Conservation (phyloP, 2,113 vertebrate species). For the Dermatemys mawii region DNA sequence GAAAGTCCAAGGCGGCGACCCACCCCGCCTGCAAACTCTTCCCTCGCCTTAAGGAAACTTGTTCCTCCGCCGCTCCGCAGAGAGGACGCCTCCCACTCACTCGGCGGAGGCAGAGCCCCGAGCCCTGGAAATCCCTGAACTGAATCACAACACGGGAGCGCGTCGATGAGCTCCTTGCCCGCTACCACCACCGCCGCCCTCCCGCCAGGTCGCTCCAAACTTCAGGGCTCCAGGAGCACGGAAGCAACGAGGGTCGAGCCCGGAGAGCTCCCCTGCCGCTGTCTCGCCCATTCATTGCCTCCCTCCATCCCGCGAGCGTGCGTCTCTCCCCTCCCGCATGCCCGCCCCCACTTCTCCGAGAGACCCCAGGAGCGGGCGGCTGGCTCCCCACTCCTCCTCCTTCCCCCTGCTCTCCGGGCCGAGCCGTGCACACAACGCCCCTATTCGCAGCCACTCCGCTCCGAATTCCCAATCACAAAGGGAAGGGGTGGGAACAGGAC, state of each 20-base stretch:
- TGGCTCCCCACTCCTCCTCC: no score
- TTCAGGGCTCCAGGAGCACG: not conserved
- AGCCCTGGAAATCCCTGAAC: not conserved
- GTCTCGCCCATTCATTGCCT: not conserved
- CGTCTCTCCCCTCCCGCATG: not conserved
- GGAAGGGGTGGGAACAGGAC: not conserved
- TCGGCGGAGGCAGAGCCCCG: not conserved
- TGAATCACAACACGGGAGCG: not conserved
- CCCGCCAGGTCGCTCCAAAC: not conserved
- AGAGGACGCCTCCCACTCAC: not conserved
- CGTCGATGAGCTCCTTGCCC: not conserved
- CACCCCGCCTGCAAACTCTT: not conserved
- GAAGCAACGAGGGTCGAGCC: no score
- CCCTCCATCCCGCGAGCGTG: not conserved
- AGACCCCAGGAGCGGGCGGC: not conserved
- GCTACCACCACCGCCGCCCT: not conserved
- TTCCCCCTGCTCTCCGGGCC: not conserved
- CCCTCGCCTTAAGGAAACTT: not conserved
- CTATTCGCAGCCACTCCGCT: not conserved
- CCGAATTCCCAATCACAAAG: not conserved
- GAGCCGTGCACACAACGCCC: conserved; percentile 34
- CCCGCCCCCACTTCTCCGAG: not conserved
- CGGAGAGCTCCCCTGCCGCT: not conserved
- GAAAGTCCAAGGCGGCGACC: not conserved
- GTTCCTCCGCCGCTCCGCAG: not conserved